Conservation (phyloP, 2,888 invertebrate species). For the Nemotelus pantherinus region DNA sequence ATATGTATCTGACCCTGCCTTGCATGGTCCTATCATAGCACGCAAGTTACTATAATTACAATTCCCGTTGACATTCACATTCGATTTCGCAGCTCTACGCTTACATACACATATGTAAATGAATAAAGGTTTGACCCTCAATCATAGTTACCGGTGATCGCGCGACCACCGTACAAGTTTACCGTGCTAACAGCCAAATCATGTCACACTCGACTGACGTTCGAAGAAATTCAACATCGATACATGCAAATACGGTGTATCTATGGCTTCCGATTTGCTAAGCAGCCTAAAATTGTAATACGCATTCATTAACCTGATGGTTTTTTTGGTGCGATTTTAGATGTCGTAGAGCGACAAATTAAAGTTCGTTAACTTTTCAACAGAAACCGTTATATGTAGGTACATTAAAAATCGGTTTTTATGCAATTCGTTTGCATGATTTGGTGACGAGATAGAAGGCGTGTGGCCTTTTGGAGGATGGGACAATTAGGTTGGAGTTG, state of each 20-base stretch:
- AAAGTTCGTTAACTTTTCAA: conserved; percentile 5
- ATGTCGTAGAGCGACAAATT: not conserved
- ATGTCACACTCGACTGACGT: too few relatives aligned
- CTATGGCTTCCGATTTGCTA: too few relatives aligned
- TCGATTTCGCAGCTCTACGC: not conserved
- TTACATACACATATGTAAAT: too few relatives aligned
- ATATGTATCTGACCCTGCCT: not conserved
- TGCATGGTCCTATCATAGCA: not conserved
- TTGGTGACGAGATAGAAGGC: not conserved
- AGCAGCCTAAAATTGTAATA: too few relatives aligned
- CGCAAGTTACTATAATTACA: not conserved
- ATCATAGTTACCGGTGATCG: conserved; percentile 1
- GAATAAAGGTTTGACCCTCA: not conserved
- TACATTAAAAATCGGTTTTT: not conserved
- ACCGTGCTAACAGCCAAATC: too few relatives aligned
- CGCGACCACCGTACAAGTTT: too few relatives aligned
- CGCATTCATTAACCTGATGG: too few relatives aligned
- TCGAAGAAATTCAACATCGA: too few relatives aligned
- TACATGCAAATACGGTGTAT: too few relatives aligned
- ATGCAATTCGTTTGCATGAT: not conserved
- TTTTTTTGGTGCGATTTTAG: not conserved
- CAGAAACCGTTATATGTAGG: not conserved
- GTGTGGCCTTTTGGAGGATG: not conserved
- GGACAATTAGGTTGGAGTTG: not conserved
- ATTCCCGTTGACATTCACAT: conserved; percentile 18